phyloP scores from a whole-genome alignment of 1,140 invertebrate genomes.

The Drosophila ogumai region DNA sequence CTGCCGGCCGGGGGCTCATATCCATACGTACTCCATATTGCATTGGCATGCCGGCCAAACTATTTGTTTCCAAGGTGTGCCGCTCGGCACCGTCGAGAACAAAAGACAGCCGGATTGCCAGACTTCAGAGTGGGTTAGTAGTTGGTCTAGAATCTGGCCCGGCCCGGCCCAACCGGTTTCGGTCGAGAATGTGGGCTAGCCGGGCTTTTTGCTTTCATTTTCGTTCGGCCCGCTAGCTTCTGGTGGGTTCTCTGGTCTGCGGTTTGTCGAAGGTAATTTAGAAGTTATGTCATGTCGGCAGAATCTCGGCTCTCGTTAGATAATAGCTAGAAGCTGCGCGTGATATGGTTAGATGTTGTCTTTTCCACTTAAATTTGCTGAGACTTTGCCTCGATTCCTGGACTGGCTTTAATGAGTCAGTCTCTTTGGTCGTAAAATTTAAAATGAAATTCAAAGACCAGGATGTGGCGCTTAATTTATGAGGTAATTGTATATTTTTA shows the following conservation, averaged over 20 bases:
- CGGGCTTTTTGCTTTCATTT: slow-evolving; percentile 61
- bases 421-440: background rate
- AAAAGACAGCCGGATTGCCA: slow-evolving; percentile 34
- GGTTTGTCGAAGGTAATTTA: slow-evolving; percentile 27
- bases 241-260: slow-evolving; percentile 33
- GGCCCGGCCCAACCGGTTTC: slow-evolving; percentile 58
- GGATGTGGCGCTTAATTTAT: background rate
- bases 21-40: background rate
- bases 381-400: background rate
- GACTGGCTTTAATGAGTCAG: background rate
- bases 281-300: slow-evolving; percentile 46
- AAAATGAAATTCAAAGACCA: slow-evolving; percentile 4
- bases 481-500: background rate
- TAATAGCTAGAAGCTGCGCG: slow-evolving; percentile 25
- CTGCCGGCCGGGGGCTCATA: background rate
- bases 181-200: slow-evolving; percentile 47
- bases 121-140: slow-evolving; percentile 68
- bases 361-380: slow-evolving; percentile 1
- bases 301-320: slow-evolving; percentile 27
- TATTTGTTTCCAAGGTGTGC: slow-evolving; percentile 53
- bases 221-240: slow-evolving; percentile 25
- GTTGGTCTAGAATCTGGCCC: slow-evolving; percentile 48
- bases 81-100: slow-evolving; percentile 52
- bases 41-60: slow-evolving; percentile 30
- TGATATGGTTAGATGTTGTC: slow-evolving; percentile 33